phyloP scores from a whole-genome alignment of 2,113 vertebrate genomes.

The Syngnathus scovelli region DNA sequence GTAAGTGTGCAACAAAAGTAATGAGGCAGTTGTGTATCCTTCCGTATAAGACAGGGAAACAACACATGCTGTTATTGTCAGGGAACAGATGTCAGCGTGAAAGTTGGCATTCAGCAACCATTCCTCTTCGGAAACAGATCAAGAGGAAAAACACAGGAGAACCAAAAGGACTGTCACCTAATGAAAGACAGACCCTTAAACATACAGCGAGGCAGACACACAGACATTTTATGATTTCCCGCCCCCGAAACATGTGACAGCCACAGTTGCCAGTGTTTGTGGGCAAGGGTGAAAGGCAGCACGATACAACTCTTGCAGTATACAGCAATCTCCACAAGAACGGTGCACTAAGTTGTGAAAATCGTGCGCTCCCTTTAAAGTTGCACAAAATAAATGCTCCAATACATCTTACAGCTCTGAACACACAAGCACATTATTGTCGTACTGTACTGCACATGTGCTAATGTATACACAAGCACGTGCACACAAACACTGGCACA shows the following conservation, averaged over 20 bases:
- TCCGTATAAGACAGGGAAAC: constrained; percentile 63
- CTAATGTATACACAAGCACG: constrained; percentile 46
- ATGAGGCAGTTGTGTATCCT: constrained; percentile 59
- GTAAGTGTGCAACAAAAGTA: constrained; percentile 60
- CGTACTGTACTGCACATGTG: constrained; percentile 33
- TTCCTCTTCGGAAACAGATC: constrained; percentile 69
- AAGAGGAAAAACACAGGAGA: constrained; percentile 61
- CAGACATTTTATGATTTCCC: constrained; percentile 49
- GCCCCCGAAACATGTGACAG: constrained; percentile 62
- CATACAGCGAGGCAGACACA: constrained; percentile 50
- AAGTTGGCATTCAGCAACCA: constrained; percentile 69
- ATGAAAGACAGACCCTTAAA: constrained; percentile 63
- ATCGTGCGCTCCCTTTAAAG: constrained; percentile 22
- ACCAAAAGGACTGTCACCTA: constrained; percentile 58
- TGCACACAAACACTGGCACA: constrained; percentile 43
- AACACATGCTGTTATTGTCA: constrained; percentile 75
- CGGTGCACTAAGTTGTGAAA: constrained; percentile 30
- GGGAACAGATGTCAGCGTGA: constrained; percentile 73
- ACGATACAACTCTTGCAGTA: constrained; percentile 16
- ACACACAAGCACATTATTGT: constrained; percentile 31
- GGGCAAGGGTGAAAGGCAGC: constrained; percentile 44
- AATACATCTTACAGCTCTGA: constrained; percentile 39
- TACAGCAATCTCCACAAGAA: constrained; percentile 16
- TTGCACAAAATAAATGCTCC: constrained; percentile 17
- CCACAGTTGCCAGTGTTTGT: constrained; percentile 39